Conservation (phyloP, 2,797 vertebrate genomes). For the Meda fulgida region DNA sequence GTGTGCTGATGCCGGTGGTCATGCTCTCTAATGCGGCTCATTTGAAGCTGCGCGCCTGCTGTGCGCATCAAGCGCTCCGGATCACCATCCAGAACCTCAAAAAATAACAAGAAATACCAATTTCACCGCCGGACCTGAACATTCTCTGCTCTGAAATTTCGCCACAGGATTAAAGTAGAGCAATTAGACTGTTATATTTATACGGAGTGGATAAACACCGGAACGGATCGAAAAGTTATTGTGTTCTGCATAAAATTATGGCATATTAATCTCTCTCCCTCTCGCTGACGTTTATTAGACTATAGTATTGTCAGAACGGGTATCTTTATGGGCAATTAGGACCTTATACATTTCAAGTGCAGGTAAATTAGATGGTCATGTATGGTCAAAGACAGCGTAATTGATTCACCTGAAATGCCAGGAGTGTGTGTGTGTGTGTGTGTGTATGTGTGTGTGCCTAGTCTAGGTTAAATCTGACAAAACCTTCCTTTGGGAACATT, state of each 20-base stretch:
- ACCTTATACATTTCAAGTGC: neutral
- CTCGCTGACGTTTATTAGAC: neutral
- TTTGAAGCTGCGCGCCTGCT: conserved; percentile 88
- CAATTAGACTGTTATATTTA: conserved; percentile 70
- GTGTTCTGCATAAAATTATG: conserved; percentile 24
- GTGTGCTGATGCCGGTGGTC: conserved; percentile 85
- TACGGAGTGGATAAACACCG: conserved; percentile 61
- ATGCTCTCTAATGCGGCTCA: conserved; percentile 90
- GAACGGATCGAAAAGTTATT: conserved; percentile 65
- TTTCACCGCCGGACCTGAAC: conserved; percentile 80
- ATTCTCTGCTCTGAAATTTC: conserved; percentile 72
- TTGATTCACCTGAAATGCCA: neutral
- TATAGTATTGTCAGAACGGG: neutral
- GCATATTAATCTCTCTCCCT: conserved; percentile 3
- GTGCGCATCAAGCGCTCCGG: conserved; percentile 81
- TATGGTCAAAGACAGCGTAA: neutral
- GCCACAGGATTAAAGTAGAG: conserved; percentile 70
- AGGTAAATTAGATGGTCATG: neutral
- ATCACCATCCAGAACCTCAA: conserved; percentile 83
- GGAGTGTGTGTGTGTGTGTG: neutral
- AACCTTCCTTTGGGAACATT: neutral
- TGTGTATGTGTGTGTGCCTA: neutral
- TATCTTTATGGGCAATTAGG: neutral
- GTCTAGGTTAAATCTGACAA: neutral
- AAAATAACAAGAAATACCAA: conserved; percentile 82